Base-by-base conservation (phyloP, 2,888 invertebrate genomes). In the Volucella inflata region DNA sequence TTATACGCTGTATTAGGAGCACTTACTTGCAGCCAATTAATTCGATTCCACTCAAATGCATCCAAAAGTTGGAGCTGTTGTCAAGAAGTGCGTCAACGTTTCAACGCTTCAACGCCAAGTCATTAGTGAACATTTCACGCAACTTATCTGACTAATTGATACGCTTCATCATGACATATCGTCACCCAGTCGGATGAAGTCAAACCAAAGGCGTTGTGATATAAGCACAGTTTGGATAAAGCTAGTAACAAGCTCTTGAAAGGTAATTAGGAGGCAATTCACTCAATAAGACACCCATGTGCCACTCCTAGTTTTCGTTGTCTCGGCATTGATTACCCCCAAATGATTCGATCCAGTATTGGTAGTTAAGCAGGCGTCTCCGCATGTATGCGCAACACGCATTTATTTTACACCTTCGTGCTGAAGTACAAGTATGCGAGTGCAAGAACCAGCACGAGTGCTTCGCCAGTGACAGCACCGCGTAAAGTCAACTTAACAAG, bases 141-240 rank as follows among this genome's bases (percentile, higher is more conserved):
- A 53, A 38, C 40, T 75, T 48, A 70, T 70, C 75, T 75, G 70
- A 79, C 83, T 79, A 84, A 84, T 79, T 84, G 83, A 79, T 84
- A 48, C 79, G 62, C 62, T 83, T 64, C 44, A 68, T 74, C 68
- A 40, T 44, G 57, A 51, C 72, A 46, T 67, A 50, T 67, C 50
- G 75, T 30, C 6, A 30, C 30, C 30, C 30, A 30, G 30, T 67
- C 59, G 38, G 55, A 40, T 8, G 40, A 55, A 68, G 17, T 17
- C 30, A 60, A 62, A 16, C 46, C 59, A 21, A 65, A 36, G 46
- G 46, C n/a, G 72, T 62, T 62, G 51, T 51, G 36, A 53, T 44
- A 17, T 67, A 44, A 62, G 59, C 38, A 67, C 42, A 46, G 51
- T 76, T 65, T 17, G 50, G 50, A 16, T 50, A n/a, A 21, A 59